phyloP scores from a whole-genome alignment of 2,888 invertebrate genomes.

The Catocala fraxini region DNA sequence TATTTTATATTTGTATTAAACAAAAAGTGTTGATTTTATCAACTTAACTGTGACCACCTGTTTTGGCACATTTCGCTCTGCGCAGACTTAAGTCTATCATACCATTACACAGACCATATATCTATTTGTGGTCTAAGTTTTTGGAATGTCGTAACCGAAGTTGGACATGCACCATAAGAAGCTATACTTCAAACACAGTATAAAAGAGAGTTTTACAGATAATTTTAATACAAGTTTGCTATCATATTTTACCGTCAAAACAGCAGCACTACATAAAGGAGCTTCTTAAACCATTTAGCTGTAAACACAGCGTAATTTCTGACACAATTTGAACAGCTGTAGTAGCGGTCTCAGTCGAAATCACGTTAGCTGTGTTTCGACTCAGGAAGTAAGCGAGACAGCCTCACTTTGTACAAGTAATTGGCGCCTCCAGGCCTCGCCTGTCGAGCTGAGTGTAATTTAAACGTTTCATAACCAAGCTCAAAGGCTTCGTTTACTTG shows the following conservation, averaged over 20 bases:
- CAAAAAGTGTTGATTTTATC: too few species aligned
- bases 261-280: neutral
- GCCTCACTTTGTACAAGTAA: constrained; percentile 45
- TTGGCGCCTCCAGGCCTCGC: constrained; percentile 38
- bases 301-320: constrained; percentile 7
- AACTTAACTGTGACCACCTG: too few species aligned
- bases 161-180: too few species aligned
- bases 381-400: constrained; percentile 49
- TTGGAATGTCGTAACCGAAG: too few species aligned
- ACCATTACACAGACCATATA: too few species aligned
- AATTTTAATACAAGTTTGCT: neutral
- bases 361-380: constrained; percentile 34
- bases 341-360: constrained; percentile 21
- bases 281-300: neutral
- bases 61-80: too few species aligned
- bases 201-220: neutral
- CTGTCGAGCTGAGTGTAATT: constrained; percentile 42
- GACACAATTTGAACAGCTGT: constrained; percentile 8
- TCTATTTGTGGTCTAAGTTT: too few species aligned
- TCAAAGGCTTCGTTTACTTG: constrained; percentile 53
- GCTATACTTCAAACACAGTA: too few species aligned
- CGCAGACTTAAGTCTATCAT: too few species aligned
- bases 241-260: neutral
- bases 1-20: too few species aligned
- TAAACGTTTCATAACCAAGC: constrained; percentile 45